A percentile compares a stretch with the other conserved stretches of the same genome.
Evolutionary conservation across 1,140 invertebrate genomes (phyloP).

Genomic region (Callitettix versicolor): DNA sequence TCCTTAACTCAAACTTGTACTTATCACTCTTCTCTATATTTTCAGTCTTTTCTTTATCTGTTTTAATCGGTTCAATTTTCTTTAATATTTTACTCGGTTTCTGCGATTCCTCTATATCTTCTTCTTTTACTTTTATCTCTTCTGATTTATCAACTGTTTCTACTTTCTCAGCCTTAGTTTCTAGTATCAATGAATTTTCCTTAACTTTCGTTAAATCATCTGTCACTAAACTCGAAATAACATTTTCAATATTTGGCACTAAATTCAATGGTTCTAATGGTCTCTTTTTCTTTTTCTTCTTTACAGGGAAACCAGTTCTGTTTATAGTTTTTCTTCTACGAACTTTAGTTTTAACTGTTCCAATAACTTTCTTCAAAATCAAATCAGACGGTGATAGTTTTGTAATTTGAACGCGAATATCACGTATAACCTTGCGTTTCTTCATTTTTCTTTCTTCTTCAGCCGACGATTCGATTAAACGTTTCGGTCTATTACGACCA

Average conservation of each 20-base stretch:
- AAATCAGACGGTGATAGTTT: conserved; percentile 36
- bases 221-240: background rate
- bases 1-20: conserved; percentile 6
- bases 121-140: conserved; percentile 24
- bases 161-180: conserved; percentile 27
- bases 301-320: conserved; percentile 73
- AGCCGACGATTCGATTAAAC: background rate
- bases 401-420: conserved; percentile 41
- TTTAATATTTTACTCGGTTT: conserved; percentile 25
- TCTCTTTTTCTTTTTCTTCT: conserved; percentile 77
- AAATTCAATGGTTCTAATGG: conserved; percentile 32
- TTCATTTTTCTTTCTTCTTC: conserved; percentile 29
- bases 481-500: conserved; percentile 10
- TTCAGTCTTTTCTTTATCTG: conserved; percentile 1
- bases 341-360: conserved; percentile 24
- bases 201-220: conserved; percentile 4
- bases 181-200: conserved; percentile 25
- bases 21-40: background rate
- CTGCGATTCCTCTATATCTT: conserved; percentile 41
- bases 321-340: conserved; percentile 65
- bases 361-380: conserved; percentile 26
- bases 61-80: conserved; percentile 8
- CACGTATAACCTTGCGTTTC: conserved; percentile 42
- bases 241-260: background rate
- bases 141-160: conserved; percentile 13